Conservation (phyloP, 2,888 invertebrate species). For the Cinara cedri region DNA sequence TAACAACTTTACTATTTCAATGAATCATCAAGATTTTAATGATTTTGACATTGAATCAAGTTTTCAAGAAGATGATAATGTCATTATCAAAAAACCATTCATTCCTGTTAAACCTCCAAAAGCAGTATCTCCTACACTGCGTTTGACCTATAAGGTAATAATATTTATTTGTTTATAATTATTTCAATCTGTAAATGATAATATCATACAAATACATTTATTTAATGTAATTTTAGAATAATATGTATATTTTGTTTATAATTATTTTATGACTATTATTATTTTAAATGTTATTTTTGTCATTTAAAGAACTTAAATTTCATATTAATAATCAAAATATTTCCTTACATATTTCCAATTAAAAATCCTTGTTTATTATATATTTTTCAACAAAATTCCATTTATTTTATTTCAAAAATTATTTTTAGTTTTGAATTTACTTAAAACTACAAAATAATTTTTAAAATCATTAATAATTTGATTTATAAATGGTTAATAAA, state of each 20-base stretch:
- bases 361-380: background rate
- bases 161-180: background rate
- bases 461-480: too few relatives aligned
- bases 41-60: constrained; percentile 54
- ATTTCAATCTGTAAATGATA: background rate
- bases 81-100: constrained; percentile 46
- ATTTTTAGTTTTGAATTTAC: too few relatives aligned
- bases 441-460: background rate
- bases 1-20: constrained; percentile 17
- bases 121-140: constrained; percentile 34
- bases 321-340: background rate
- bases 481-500: too few relatives aligned
- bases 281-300: background rate
- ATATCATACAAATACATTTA: background rate
- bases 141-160: constrained; percentile 47
- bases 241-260: background rate
- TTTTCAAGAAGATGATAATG: constrained; percentile 54
- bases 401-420: too few relatives aligned
- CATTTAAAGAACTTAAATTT: background rate
- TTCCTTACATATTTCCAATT: background rate
- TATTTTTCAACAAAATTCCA: too few relatives aligned
- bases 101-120: constrained; percentile 27
- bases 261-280: background rate
- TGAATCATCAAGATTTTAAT: constrained; percentile 50
- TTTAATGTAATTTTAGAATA: background rate